phyloP scores from a whole-genome alignment of 2,888 invertebrate species.

The Ceramica pisi region DNA sequence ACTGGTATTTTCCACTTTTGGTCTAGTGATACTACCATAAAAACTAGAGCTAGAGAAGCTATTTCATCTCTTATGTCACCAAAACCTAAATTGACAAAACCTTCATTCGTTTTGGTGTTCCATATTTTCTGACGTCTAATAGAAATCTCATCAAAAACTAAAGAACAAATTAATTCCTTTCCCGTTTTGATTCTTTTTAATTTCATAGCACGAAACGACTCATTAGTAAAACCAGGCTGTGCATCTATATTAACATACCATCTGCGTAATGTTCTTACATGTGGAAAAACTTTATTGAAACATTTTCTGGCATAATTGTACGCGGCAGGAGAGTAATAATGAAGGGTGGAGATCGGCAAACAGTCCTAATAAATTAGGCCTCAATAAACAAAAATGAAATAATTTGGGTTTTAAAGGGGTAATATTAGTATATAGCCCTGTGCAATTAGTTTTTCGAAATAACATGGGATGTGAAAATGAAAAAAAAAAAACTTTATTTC shows the following conservation, averaged over 20 bases:
- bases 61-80: not conserved
- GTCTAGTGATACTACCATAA: too few species aligned
- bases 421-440: too few species aligned
- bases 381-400: too few species aligned
- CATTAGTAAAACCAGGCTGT: constrained; percentile 3
- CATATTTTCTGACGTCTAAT: not conserved
- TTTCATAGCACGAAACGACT: constrained; percentile 1
- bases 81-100: constrained; percentile 3
- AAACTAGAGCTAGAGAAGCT: too few species aligned
- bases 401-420: too few species aligned
- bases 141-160: not conserved
- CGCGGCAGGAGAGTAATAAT: constrained; percentile 1
- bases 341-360: constrained; percentile 3
- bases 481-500: too few species aligned
- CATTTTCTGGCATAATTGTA: not conserved
- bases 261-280: not conserved
- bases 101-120: not conserved
- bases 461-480: too few species aligned
- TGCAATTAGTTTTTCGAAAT: too few species aligned
- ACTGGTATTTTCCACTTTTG: too few species aligned
- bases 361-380: too few species aligned
- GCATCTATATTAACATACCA: constrained; percentile 7
- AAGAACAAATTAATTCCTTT: not conserved
- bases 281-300: not conserved
- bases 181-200: not conserved